A percentile compares a stretch with the other conserved stretches of the same genome.
Conservation (phyloP, 2,888 invertebrate species). For the Parnassius smintheus region DNA sequence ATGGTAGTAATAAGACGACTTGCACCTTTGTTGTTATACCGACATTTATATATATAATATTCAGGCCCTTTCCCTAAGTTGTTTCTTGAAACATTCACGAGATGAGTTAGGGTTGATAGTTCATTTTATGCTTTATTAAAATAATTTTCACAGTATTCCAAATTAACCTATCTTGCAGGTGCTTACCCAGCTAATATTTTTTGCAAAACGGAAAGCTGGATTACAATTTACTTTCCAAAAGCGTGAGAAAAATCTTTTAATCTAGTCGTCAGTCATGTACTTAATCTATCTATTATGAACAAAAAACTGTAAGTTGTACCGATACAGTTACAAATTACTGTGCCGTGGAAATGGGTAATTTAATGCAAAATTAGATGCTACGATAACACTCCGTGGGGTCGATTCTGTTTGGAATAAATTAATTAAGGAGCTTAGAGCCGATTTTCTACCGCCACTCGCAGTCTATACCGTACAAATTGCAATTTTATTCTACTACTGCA, state of each 20-base stretch:
- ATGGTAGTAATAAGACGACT: too few species aligned
- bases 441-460: slow-evolving; percentile 63
- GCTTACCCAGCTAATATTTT: slow-evolving; percentile 38
- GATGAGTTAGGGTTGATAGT: too few species aligned
- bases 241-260: slow-evolving; percentile 67
- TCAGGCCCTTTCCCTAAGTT: too few species aligned
- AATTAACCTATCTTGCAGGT: slow-evolving; percentile 28
- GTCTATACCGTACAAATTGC: slow-evolving; percentile 67
- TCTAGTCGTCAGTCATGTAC: slow-evolving; percentile 31
- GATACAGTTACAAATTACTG: slow-evolving; percentile 76
- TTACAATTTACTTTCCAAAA: slow-evolving; percentile 62
- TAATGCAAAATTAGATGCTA: slow-evolving; percentile 75
- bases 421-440: slow-evolving; percentile 71
- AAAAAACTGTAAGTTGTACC: slow-evolving; percentile 66
- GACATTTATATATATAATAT: too few species aligned
- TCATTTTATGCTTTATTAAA: too few species aligned
- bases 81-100: too few species aligned
- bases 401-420: slow-evolving; percentile 77
- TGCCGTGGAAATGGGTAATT: slow-evolving; percentile 77
- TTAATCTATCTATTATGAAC: slow-evolving; percentile 43
- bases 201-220: slow-evolving; percentile 59
- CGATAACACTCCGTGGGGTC: slow-evolving; percentile 62
- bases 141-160: too few species aligned
- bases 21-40: too few species aligned
- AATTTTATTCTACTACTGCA: slow-evolving; percentile 52